Base-by-base conservation (phyloP, 2,888 invertebrate species). In the Octonoba sinensis region DNA sequence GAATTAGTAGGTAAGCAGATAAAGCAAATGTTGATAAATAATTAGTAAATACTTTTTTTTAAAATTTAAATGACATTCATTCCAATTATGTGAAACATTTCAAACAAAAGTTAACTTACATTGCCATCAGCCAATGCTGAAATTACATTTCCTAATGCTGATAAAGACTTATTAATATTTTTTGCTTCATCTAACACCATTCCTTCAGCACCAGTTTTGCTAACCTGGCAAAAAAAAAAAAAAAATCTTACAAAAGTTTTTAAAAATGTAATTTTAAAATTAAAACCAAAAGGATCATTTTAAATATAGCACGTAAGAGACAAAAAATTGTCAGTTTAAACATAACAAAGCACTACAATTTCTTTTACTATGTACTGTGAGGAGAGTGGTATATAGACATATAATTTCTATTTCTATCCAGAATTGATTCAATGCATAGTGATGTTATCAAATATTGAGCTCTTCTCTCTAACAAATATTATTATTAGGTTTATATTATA, bases 151-250 rank as follows among this genome's bases (percentile, higher is more conserved):
- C 99, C 99, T 87, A 99, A 91, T 3, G 99, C 99, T 46, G 99
- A 99, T 85, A 99, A 90, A 0, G 99, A 99, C 91, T 99, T 99
- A 90, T 99, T 99, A 89, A 99, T 99, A 90, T 99, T 99, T 90
- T 99, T 99, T 6, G 99, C 99, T 90, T 99, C 99, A 89, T 99
- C 99, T 84, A 99, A 91, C 59, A 99, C 98, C 74, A 97, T 95
- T 86, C 99, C 99, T 91, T 99, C 99, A 84, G 99, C 99, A 88
- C 99, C 99, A 87, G 99, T 99, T 92, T 99, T 99, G 86, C 97
- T 97, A 85, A 98, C 96, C 93, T 94, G 86, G 24, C 83, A 77
- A 69, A 3, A 22, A 22, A 12, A 54, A 54, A 12, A 18, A 6
- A 54, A 36, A 36, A 1, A 36, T 6, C 11, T 36, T 4, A 8